Evolutionary conservation across 2,888 invertebrate genomes (phyloP), one percentile per base, ranked within the genome.

Genomic region (Erpobdella octoculata): DNA sequence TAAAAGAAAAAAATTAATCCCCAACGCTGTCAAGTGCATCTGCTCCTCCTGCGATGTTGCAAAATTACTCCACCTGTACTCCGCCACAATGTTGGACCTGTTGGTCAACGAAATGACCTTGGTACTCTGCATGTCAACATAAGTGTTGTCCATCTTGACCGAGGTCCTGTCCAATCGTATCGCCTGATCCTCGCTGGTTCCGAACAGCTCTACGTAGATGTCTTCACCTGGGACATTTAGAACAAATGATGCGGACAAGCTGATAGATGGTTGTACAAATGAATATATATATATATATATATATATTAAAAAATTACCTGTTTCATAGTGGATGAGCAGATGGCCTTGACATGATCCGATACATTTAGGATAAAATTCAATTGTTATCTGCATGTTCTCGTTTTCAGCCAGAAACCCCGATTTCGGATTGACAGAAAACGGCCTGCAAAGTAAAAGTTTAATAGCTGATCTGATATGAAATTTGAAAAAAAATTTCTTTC

Each of bases 111-210:
- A 79, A 1, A 83, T 77, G 2, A 79, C 81, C 67, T 82, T 78
- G 75, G 83, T 81, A 76, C 80, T 82, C 68, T 81, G 80, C 82
- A 83, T 81, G 6, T 82, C 80, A 31, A 83, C 78, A 74, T 78
- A 83, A 0, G 83, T 83, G 76, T 80, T 81, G 71, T 83, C 83
- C 71, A 83, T 80, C 6, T 80, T 76, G 28, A 83, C 77, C 4
- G 81, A 79, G 73, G 79, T 81, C 75, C 82, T 83, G 74, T 83
- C 83, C 70, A 83, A 77, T 38, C 83, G 75, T 4, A 83, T 81
- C 71, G 80, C 79, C 25, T 79, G 78, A 76, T 83, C 82, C 71
- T 82, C 80, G 15, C 81, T 80, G 6, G 79, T 80, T 58, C 83
- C 83, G 76, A 82, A 79, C 46, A 83, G 75, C 25, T 75, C 71